Conservation (phyloP, 2,888 invertebrate species). For the Epinotia nisella region DNA sequence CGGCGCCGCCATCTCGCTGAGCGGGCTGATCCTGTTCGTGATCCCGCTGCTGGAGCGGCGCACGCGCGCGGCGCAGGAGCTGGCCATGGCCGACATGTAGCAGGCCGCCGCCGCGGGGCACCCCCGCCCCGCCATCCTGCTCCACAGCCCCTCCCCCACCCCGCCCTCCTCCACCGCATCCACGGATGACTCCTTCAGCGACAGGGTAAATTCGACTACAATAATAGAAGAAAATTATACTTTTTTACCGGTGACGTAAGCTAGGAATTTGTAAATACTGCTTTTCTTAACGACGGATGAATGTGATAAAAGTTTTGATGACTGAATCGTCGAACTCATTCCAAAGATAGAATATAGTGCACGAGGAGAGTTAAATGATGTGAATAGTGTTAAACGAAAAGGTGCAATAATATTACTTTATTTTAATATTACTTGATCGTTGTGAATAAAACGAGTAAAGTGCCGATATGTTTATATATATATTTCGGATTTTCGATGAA, state of each 20-base stretch:
- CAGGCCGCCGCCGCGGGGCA: conserved; percentile 57
- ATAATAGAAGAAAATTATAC: conserved; percentile 67
- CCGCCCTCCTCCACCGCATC: conserved; percentile 69
- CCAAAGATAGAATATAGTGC: conserved; percentile 70
- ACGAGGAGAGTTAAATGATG: conserved; percentile 56
- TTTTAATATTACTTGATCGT: conserved; percentile 30
- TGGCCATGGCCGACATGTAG: conserved; percentile 75
- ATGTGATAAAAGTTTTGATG: conserved; percentile 62
- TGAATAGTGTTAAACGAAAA: conserved; percentile 60
- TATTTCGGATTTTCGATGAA: conserved; percentile 50
- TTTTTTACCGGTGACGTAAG: conserved; percentile 62
- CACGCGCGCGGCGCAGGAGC: conserved; percentile 62
- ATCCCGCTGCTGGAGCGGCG: conserved; percentile 89
- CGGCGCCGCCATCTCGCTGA: conserved; percentile 92
- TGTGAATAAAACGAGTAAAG: conserved; percentile 44
- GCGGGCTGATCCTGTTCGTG: conserved; percentile 94
- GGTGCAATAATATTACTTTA: conserved; percentile 60
- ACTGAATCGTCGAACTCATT: conserved; percentile 68
- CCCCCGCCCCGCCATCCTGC: conserved; percentile 71
- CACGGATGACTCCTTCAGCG: conserved; percentile 68
- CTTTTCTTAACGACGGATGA: conserved; percentile 59
- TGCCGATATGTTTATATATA: conserved; percentile 48
- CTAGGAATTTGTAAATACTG: conserved; percentile 67
- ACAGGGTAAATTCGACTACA: conserved; percentile 79
- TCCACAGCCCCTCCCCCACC: conserved; percentile 79